Conservation (phyloP, 2,797 vertebrate species). For the Acrocephalus scirpaceus region DNA sequence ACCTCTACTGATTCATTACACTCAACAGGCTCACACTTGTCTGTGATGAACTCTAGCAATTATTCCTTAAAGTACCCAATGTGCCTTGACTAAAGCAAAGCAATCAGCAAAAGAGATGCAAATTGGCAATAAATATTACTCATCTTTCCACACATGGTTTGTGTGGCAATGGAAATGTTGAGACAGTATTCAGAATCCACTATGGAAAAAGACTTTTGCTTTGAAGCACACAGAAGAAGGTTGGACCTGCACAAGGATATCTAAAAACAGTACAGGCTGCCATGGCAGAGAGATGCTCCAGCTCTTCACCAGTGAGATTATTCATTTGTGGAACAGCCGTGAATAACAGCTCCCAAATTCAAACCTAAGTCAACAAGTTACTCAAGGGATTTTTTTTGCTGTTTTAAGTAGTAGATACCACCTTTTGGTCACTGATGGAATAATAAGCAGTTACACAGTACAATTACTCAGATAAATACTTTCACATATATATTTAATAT, state of each 20-base stretch:
- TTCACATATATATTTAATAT: not conserved
- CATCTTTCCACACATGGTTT: not conserved
- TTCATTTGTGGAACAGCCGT: not conserved
- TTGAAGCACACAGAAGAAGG: not conserved
- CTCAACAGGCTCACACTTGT: not conserved
- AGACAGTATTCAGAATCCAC: not conserved
- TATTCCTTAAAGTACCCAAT: not conserved
- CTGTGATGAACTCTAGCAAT: not conserved
- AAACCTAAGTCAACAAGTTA: not conserved
- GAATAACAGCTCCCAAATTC: not conserved
- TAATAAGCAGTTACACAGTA: not conserved
- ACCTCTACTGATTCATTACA: not conserved
- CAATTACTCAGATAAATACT: not conserved
- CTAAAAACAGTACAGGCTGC: not conserved
- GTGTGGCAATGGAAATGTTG: not conserved
- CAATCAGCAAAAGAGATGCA: conserved; percentile 35
- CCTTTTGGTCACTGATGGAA: not conserved
- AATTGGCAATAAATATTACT: not conserved
- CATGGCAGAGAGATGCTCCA: not conserved
- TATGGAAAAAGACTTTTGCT: not conserved
- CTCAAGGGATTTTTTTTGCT: rapidly evolving
- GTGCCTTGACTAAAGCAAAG: conserved; percentile 53
- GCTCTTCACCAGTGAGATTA: not conserved
- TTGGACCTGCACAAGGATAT: not conserved
- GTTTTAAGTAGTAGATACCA: not conserved